Evolutionary conservation across 1,140 invertebrate species (phyloP).

Genomic region (Pseudomyrmex concolor): DNA sequence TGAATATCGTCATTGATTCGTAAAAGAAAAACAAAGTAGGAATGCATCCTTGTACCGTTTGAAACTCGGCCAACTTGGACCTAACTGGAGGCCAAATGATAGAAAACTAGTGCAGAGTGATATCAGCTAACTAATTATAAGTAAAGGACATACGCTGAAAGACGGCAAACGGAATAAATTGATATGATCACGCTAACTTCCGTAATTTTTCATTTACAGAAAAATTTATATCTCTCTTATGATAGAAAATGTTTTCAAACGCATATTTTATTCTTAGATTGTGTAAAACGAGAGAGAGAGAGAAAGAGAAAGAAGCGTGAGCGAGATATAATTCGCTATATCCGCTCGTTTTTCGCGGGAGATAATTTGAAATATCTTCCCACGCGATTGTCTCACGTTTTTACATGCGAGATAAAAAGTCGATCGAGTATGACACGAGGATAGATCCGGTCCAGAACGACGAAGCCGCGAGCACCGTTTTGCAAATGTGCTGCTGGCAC

Average conservation of each 20-base stretch:
- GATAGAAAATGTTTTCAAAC: neutral
- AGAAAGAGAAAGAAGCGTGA: neutral
- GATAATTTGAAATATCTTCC: constrained; percentile 14
- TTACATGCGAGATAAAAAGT: constrained; percentile 26
- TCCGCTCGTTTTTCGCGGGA: constrained; percentile 12
- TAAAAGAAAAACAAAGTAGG: constrained; percentile 18
- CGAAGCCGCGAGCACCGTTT: constrained; percentile 36
- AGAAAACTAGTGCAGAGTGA: constrained; percentile 23
- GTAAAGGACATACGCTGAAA: neutral
- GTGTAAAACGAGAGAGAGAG: too few relatives aligned
- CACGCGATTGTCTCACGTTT: constrained; percentile 51
- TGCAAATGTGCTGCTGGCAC: constrained; percentile 43
- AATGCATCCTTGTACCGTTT: constrained; percentile 31
- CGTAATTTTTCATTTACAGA: neutral
- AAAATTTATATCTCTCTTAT: neutral
- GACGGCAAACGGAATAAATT: neutral
- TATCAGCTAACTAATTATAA: constrained; percentile 19
- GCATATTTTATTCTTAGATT: neutral
- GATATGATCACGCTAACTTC: too few relatives aligned
- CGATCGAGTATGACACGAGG: constrained; percentile 41
- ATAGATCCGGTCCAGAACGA: constrained; percentile 16
- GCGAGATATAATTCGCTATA: constrained; percentile 3
- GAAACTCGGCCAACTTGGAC: constrained; percentile 29
- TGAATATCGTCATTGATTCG: neutral
- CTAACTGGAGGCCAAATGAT: constrained; percentile 13